Evolutionary conservation across 2,113 vertebrate species (phyloP).

Genomic region (Pitta sordida): DNA sequence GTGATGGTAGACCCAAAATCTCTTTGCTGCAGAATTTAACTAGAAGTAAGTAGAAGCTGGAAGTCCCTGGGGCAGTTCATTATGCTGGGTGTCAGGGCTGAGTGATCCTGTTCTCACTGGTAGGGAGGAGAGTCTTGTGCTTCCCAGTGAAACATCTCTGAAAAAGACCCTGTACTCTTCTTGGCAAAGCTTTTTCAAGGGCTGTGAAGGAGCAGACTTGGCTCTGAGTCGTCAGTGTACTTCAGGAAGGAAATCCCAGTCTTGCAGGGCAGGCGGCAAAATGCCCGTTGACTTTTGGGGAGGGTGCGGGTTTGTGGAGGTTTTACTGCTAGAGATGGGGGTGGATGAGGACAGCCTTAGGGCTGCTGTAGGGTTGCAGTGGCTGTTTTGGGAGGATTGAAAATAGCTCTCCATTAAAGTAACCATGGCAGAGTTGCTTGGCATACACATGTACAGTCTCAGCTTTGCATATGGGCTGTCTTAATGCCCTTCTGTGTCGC

Average conservation of each 20-base stretch:
- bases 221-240: not conserved
- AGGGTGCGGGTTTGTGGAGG: not conserved
- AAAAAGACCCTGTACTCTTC: not conserved
- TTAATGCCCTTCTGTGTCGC: not conserved
- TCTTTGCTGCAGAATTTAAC: not conserved
- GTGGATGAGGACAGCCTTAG: not conserved
- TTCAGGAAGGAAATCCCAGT: not conserved
- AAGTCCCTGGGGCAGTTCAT: not conserved
- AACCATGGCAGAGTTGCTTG: not conserved
- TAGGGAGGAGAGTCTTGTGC: not conserved
- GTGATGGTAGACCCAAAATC: not conserved
- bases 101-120: not conserved
- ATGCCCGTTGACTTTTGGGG: not conserved
- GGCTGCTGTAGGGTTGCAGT: not conserved
- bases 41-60: not conserved
- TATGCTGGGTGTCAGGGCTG: not conserved
- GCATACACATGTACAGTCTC: not conserved
- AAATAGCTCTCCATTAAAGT: not conserved
- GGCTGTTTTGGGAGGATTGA: not conserved
- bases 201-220: not conserved
- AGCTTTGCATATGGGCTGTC: not conserved
- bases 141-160: rapidly evolving
- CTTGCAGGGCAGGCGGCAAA: not conserved
- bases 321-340: not conserved
- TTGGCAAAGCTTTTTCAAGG: not conserved